Base-by-base conservation (phyloP, 2,797 vertebrate species). In the Bryconaethiops microstoma region DNA sequence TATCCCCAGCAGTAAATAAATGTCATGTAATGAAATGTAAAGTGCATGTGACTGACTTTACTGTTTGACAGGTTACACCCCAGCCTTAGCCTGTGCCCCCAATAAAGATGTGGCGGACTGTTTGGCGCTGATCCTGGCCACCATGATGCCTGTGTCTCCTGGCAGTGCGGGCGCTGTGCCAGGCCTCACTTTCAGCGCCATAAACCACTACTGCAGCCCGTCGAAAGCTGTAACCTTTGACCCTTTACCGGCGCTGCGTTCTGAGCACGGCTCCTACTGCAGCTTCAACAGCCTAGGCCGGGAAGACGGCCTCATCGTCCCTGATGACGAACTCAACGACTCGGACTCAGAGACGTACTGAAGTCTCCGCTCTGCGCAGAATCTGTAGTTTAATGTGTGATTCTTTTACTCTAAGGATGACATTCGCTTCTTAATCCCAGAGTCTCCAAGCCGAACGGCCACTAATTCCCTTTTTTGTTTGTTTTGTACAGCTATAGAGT, bases 271-370 rank as follows among this genome's bases (percentile, higher is more conserved):
- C 76, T 95, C 97, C 62, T 97, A 95, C 83, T 96, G 96, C 91
- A 96, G 92, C 88, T 95, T 96, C 89, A 96, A 96, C 92, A 95
- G 95, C 88, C 93, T 96, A 40, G 94, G 95, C 79, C 95, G 94
- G 83, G 96, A 95, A 35, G 95, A 95, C 73, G 95, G 96, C 21
- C 95, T 90, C 0, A 9, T 95, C 74, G 93, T 95, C 67, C 92
- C 93, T 6, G 97, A 96, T 17, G 97, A 98, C 0, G 97, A 99
- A 86, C 95, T 99, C 88, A 98, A 97, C 78, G 97, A 99, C 93
- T 99, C 97, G 0, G 97, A 99, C 79, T 99, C 97, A 0, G 97
- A 99, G 93, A 99, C 97, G 3, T 99, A 98, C 91, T 99, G 92
- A 95, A 57, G 64, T 84, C 74, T 52, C 8, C 1, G 59, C 42